These are phyloP conservation scores for Oryzaephilus surinamensis DNA, from an alignment of 1,140 invertebrate species.

Conservation along the genomic window DNA sequence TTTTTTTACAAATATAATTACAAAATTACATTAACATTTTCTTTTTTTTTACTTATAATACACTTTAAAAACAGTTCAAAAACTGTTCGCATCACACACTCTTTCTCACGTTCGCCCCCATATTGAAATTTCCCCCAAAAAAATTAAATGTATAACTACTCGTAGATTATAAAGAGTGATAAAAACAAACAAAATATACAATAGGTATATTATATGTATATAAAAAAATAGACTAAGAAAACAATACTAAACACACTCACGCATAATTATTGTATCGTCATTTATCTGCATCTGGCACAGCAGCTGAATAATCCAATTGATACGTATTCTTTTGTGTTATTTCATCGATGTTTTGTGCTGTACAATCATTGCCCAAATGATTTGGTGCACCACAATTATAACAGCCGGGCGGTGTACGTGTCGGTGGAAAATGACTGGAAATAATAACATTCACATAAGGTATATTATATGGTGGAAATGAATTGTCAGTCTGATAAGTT, in stretches of 20 bases:
- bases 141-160: neutral
- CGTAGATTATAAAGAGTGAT: neutral
- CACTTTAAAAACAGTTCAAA: too few species aligned
- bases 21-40: too few species aligned
- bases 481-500: conserved; percentile 17
- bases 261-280: conserved; percentile 3
- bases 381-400: conserved; percentile 67
- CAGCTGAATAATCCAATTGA: conserved; percentile 29
- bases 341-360: conserved; percentile 78
- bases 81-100: too few species aligned
- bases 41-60: too few species aligned
- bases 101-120: too few species aligned
- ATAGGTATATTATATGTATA: neutral
- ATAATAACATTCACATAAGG: conserved; percentile 39
- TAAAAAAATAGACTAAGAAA: too few species aligned
- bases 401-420: conserved; percentile 37
- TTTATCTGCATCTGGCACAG: conserved; percentile 13
- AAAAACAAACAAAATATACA: neutral
- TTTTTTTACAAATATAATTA: too few species aligned
- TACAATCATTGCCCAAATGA: conserved; percentile 74
- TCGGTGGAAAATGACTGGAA: conserved; percentile 42
- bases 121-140: neutral
- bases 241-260: neutral
- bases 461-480: conserved; percentile 35
- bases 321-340: conserved; percentile 58